These are phyloP conservation scores for Pristionchus maxplancki DNA, from an alignment of 2,888 invertebrate genomes.

Conservation along the genomic window DNA sequence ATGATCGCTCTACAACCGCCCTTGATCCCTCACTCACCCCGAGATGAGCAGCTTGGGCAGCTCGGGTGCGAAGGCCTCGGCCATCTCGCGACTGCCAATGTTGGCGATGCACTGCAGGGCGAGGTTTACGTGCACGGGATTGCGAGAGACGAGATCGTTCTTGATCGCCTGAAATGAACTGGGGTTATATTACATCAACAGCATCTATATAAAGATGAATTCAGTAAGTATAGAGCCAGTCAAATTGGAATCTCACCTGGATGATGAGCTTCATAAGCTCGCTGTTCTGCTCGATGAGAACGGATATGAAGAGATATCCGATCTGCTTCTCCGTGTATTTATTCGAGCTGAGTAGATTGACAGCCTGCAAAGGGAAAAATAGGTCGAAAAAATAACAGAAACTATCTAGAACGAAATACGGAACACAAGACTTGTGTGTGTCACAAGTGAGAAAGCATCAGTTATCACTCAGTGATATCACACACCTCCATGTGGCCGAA, in stretches of 20 bases:
- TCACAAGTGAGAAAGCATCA: too few relatives aligned
- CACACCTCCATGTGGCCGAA: slow-evolving; percentile 97
- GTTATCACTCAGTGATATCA: too few relatives aligned
- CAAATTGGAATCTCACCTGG: slow-evolving; percentile 81
- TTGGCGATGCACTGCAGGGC: slow-evolving; percentile 98
- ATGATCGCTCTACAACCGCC: too few relatives aligned
- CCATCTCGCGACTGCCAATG: slow-evolving; percentile 99
- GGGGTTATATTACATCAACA: too few relatives aligned
- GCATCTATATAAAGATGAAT: too few relatives aligned
- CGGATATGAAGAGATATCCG: slow-evolving; percentile 99
- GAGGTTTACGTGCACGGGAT: slow-evolving; percentile 98
- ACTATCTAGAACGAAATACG: too few relatives aligned
- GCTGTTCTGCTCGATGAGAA: slow-evolving; percentile 97
- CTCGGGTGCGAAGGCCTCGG: slow-evolving; percentile 98
- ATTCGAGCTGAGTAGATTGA: slow-evolving; percentile 98
- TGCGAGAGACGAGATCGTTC: slow-evolving; percentile 91
- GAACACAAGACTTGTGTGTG: too few relatives aligned
- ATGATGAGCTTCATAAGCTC: slow-evolving; percentile 99
- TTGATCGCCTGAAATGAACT: slow-evolving; percentile 87
- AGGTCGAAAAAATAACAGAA: not conserved
- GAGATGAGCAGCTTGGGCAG: slow-evolving; percentile 98
- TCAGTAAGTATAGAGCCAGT: too few relatives aligned
- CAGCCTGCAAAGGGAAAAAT: slow-evolving; percentile 82
- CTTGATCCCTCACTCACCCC: slow-evolving; percentile 79
- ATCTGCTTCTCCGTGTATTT: slow-evolving; percentile 99